phyloP scores from a whole-genome alignment of 2,113 vertebrate species.

The Phrynosoma blainvillii region DNA sequence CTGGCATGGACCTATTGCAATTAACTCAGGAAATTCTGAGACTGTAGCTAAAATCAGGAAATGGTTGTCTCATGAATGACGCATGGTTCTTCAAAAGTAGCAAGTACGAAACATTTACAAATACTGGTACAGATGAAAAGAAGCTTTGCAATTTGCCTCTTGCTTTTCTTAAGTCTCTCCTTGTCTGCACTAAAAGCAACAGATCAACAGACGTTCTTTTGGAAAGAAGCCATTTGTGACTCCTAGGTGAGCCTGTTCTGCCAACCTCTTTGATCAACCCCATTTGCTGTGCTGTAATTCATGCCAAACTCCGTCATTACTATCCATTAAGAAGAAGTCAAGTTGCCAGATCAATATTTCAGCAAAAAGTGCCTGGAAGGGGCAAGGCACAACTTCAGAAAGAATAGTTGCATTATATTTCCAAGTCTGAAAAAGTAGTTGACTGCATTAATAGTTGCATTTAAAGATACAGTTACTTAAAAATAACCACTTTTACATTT shows the following conservation, averaged over 20 bases:
- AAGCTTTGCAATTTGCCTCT: background rate
- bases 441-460: too few relatives aligned
- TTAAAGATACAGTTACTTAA: too few relatives aligned
- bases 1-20: background rate
- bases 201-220: background rate
- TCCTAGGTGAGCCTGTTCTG: background rate
- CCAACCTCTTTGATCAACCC: conserved; percentile 4
- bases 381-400: background rate
- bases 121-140: background rate
- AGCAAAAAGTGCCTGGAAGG: background rate
- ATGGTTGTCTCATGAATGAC: background rate
- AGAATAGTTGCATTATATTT: too few relatives aligned
- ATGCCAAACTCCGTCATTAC: background rate
- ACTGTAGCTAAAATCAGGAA: background rate
- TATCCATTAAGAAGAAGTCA: background rate
- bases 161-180: background rate
- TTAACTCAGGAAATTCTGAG: background rate
- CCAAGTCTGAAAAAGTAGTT: too few relatives aligned
- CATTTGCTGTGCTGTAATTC: conserved; percentile 4
- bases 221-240: background rate
- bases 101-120: background rate
- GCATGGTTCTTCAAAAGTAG: background rate
- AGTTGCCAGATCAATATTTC: background rate
- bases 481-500: too few relatives aligned
- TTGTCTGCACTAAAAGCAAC: background rate